phyloP scores from a whole-genome alignment of 2,888 invertebrate species.

The Hydropsyche betteni region DNA sequence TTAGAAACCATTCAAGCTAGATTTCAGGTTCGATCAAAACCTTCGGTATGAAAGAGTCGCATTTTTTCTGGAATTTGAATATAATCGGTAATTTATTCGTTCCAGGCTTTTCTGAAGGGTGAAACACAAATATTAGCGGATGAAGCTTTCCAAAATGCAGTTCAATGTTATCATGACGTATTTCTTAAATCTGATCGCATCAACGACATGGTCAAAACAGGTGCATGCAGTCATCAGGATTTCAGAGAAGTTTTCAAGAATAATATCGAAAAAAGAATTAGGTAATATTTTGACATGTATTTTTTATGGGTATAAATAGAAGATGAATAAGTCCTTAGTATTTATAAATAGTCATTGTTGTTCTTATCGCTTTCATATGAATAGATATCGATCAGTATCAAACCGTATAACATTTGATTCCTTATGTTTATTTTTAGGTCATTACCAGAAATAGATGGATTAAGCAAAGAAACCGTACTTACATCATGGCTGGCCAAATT shows the following conservation, averaged over 20 bases:
- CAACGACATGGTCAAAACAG: conserved; percentile 95
- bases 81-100: neutral
- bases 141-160: conserved; percentile 98
- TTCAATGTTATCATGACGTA: conserved; percentile 94
- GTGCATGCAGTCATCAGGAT: conserved; percentile 98
- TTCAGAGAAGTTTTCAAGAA: conserved; percentile 95
- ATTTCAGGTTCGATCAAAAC: conserved; percentile 78
- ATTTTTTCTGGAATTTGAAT: neutral
- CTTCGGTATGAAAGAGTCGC: neutral
- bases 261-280: conserved; percentile 98
- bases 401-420: neutral
- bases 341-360: too few relatives aligned
- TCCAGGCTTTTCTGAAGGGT: conserved; percentile 91
- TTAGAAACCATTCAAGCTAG: conserved; percentile 92
- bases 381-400: too few relatives aligned
- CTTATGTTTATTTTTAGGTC: conserved; percentile 68
- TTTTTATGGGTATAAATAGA: too few relatives aligned
- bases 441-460: conserved; percentile 98
- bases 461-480: conserved; percentile 98
- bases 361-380: too few relatives aligned
- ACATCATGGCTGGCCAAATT: conserved; percentile 99
- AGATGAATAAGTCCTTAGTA: too few relatives aligned
- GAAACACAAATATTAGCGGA: conserved; percentile 98
- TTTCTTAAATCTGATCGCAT: conserved; percentile 98
- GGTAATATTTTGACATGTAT: conserved; percentile 62